Evolutionary conservation across 2,113 vertebrate genomes (phyloP).

Genomic region (Nothoprocta pentlandii): DNA sequence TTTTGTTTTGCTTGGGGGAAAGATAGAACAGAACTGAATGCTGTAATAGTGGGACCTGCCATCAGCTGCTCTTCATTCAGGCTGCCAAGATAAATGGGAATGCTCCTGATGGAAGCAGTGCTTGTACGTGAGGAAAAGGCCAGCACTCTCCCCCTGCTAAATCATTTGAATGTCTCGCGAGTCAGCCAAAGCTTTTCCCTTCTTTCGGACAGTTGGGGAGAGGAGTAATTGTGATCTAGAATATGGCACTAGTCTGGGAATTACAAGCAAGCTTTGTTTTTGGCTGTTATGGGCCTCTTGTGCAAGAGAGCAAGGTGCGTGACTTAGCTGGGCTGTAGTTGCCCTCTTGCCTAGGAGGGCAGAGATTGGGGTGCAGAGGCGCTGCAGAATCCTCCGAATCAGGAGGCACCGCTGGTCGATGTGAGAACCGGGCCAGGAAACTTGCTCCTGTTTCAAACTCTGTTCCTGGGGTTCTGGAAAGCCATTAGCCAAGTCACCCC

Average conservation of each 20-base stretch:
- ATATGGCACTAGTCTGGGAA: background rate
- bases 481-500: background rate
- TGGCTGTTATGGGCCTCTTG: background rate
- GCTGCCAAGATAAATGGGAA: background rate
- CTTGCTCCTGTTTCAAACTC: background rate
- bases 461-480: background rate
- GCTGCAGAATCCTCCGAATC: constrained; percentile 1
- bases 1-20: background rate
- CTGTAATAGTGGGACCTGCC: background rate
- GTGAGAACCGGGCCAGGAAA: constrained; percentile 27
- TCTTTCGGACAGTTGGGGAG: background rate
- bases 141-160: background rate
- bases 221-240: background rate
- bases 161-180: background rate
- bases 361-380: background rate
- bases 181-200: background rate
- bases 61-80: background rate
- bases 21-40: background rate
- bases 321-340: background rate
- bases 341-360: background rate
- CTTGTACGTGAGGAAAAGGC: background rate
- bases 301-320: background rate
- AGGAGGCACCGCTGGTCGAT: background rate
- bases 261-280: background rate
- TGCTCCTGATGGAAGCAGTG: background rate